phyloP scores from a whole-genome alignment of 1,140 invertebrate genomes.

The Zaprionus lachaisei region DNA sequence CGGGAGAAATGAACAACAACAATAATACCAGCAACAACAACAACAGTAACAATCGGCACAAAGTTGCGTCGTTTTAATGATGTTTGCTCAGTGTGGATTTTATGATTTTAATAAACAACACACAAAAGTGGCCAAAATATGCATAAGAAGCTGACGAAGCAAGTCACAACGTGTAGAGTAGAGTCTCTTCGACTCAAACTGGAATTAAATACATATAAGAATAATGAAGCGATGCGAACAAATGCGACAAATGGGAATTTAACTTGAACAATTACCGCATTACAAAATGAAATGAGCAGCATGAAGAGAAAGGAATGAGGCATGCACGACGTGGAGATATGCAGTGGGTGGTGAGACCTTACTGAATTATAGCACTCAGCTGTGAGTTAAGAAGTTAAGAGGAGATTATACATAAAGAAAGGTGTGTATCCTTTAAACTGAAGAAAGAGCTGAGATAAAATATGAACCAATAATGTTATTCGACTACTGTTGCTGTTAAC shows the following conservation, averaged over 20 bases:
- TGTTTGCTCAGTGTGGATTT: conserved; percentile 49
- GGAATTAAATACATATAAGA: conserved; percentile 22
- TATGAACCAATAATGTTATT: too few species aligned
- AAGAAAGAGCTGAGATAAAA: too few species aligned
- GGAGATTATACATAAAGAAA: too few species aligned
- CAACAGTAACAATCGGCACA: conserved; percentile 12
- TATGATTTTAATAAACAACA: conserved; percentile 38
- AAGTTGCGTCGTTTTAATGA: conserved; percentile 56
- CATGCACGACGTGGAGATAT: background rate
- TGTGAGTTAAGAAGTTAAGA: too few species aligned
- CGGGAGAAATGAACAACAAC: conserved; percentile 29
- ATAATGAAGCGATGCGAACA: conserved; percentile 38
- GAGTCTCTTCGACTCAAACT: background rate
- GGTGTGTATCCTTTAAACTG: too few species aligned
- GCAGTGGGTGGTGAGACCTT: background rate
- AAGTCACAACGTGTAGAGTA: background rate
- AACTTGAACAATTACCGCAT: conserved; percentile 12
- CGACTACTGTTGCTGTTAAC: too few species aligned
- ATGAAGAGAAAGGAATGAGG: background rate
- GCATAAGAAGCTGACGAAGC: conserved; percentile 2
- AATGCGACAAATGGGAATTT: conserved; percentile 46
- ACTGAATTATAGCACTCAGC: too few species aligned
- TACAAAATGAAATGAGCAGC: background rate
- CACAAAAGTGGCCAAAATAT: conserved; percentile 1
- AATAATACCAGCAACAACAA: conserved; percentile 13